Evolutionary conservation across 2,797 vertebrate species (phyloP), one percentile per base, ranked within the genome.

Genomic region (Balearica regulorum): DNA sequence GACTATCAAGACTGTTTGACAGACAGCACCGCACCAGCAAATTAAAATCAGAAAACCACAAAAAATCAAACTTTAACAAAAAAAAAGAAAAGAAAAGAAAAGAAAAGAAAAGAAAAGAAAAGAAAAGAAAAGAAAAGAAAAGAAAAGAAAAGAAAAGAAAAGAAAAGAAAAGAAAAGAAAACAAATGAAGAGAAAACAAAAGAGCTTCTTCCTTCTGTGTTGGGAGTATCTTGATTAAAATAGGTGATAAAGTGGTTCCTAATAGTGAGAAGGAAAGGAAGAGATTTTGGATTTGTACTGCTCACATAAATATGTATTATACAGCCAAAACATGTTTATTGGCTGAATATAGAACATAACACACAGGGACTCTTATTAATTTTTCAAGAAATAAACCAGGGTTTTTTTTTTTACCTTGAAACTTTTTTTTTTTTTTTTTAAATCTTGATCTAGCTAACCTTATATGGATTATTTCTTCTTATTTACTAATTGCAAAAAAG

Each of bases 81-180:
- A 20, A 31, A 6, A 48, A 92, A 54, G 16, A 90, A 86, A 86
- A 81, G n/a, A 71, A 96, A 96, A 87, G 16, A 84, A 95, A 91
- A 64, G 4, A 54, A 86, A 62, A 69, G 4, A 77, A 80, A 84
- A 81, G 71, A 69, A 92, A 87, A 64, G 10, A 70, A 37, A 37
- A 37, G 35, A 35, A 9, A 35, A 35, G 35, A 35, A 9, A 35
- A 35, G 35, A 37, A 37, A 9, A 37, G 35, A 37, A 37, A 9
- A 37, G 35, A 37, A 37, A 9, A 37, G 35, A 37, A 37, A 37
- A 37, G 35, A 37, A 37, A 37, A 37, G 35, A 37, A 9, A 37
- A 37, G 35, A 37, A 37, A 37, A 35, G 35, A 37, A 9, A 37
- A 37, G 35, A 37, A 37, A 37, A 37, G 35, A 71, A 96, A 96